phyloP scores from a whole-genome alignment of 2,113 vertebrate species.

The human (Homo sapiens) region DNA sequence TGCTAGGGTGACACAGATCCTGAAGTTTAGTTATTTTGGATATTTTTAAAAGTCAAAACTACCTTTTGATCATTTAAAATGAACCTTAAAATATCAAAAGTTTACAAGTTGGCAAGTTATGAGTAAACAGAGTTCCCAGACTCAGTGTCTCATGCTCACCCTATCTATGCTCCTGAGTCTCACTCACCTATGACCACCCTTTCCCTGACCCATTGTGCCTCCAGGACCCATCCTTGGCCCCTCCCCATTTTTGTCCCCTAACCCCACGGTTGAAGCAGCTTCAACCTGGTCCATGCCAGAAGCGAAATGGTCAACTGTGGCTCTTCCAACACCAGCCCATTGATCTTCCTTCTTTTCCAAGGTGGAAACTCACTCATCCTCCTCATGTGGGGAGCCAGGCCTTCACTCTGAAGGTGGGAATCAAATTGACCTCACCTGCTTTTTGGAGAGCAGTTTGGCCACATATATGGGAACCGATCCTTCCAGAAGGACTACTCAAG shows the following conservation, averaged over 20 bases:
- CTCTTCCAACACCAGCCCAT: accelerated
- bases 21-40: not conserved
- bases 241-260: not conserved
- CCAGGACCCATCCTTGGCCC: not conserved
- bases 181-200: too few relatives aligned
- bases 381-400: not conserved
- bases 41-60: not conserved
- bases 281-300: not conserved
- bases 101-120: not conserved
- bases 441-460: not conserved
- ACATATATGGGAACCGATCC: too few relatives aligned
- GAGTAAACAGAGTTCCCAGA: not conserved
- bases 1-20: not conserved
- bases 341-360: not conserved
- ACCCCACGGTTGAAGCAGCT: not conserved
- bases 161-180: not conserved
- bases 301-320: not conserved
- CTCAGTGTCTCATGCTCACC: not conserved
- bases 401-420: not conserved
- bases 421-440: not conserved
- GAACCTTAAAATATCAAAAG: not conserved
- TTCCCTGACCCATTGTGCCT: not conserved
- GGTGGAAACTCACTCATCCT: not conserved
- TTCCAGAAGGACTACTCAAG: not conserved
- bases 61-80: not conserved